Base-by-base conservation (phyloP, 2,113 vertebrate genomes). In the Planiliza haematocheilus region DNA sequence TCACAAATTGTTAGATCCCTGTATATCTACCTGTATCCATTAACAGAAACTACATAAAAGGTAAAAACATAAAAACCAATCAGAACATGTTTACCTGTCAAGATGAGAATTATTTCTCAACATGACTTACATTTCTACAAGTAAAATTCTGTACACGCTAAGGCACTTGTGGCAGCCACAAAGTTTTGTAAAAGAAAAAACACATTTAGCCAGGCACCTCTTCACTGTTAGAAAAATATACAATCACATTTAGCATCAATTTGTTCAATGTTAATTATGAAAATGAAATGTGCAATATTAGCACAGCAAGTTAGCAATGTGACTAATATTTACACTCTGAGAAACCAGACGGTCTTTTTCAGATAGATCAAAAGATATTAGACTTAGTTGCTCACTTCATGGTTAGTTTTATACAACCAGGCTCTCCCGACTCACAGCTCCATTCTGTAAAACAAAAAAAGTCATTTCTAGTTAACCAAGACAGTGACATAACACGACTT, bases 401-500 rank as follows among this genome's bases (percentile, higher is more conserved):
- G 1, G 10, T 48, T 43, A 14, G n/a, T n/a, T 85, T 94, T 60
- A 97, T 78, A 97, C 96, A 64, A 97, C 95, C 79, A 97, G 88
- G 86, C 96, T 97, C 81, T 97, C 95, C 3, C 96, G 93, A 80
- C 96, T 97, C 84, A 96, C 94, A 13, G 94, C 95, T 86, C 95
- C 93, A 60, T 95, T 95, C 96, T 97, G 94, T 4, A 88, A 84
- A n/a, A 84, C 3, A 85, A 62, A 8, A 70, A 48, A 18, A 55
- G 17, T 21, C 2, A 13, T 7, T 7, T 62, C n/a, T 9, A 0
- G 1, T 63, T 41, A 18, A 8, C 13, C 45, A 49, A 10, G 10
- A 11, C 30, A 8, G 30, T 43, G 24, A 30, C 24, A 3, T 2
- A 30, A 30, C 5, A 30, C 5, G 24, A 30, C 24, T 30, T 30